These are phyloP conservation scores for Amphipoea oculea DNA, from an alignment of 2,888 invertebrate genomes.

Conservation along the genomic window DNA sequence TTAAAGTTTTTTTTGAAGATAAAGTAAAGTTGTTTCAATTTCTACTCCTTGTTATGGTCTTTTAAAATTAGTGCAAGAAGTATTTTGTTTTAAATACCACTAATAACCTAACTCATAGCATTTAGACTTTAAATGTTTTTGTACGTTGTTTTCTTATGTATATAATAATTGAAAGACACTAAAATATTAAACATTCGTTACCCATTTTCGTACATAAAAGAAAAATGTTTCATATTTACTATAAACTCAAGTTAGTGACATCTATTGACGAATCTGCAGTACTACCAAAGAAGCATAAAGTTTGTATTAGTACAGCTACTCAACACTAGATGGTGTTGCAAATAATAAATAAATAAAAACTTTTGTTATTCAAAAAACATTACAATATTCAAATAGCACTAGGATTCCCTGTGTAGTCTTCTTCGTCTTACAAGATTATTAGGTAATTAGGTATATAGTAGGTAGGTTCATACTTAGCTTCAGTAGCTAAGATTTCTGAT, in stretches of 20 bases:
- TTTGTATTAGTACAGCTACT: background rate
- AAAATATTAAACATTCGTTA: background rate
- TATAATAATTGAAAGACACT: background rate
- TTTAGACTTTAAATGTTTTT: background rate
- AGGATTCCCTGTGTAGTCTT: background rate
- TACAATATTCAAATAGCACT: background rate
- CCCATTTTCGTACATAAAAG: background rate
- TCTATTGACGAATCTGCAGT: conserved; percentile 17
- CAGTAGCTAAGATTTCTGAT: too few species aligned
- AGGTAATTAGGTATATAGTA: too few species aligned
- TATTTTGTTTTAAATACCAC: background rate
- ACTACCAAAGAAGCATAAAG: rapidly evolving
- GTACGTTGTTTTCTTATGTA: too few species aligned
- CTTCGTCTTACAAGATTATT: background rate
- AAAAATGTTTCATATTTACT: too few species aligned
- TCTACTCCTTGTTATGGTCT: background rate
- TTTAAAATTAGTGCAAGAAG: background rate
- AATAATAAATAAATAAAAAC: background rate
- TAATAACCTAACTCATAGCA: background rate
- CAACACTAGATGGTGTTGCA: conserved; percentile 42
- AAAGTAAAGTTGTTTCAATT: background rate
- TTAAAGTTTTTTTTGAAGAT: too few species aligned
- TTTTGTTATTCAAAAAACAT: background rate
- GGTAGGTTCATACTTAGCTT: too few species aligned
- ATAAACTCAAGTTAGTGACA: conserved; percentile 14